Conservation (phyloP, 1,140 invertebrate genomes). For the Theocolax elegans region DNA sequence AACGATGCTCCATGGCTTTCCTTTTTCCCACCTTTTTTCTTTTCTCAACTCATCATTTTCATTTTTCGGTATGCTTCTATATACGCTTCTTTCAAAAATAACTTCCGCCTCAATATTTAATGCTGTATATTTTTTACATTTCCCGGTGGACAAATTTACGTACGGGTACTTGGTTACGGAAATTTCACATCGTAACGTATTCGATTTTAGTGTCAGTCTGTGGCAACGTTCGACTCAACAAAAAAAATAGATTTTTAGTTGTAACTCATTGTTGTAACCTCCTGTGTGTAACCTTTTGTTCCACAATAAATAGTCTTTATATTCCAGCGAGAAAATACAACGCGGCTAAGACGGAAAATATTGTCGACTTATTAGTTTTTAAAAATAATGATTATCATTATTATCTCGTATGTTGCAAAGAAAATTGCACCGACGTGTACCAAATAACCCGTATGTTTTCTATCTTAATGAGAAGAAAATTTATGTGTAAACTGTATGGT, state of each 20-base stretch:
- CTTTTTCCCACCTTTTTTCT: not conserved
- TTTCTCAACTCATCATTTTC: not conserved
- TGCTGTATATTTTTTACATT: not conserved
- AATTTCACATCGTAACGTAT: conserved; percentile 3
- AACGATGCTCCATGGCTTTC: not conserved
- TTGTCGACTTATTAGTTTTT: not conserved
- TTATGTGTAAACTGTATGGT: no score
- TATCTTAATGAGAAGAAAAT: no score
- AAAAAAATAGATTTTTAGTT: not conserved
- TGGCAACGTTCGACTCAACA: no score
- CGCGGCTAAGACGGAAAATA: not conserved
- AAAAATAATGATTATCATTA: no score
- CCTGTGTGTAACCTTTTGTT: not conserved
- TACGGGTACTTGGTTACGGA: not conserved
- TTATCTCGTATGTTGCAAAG: no score
- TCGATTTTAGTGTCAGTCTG: not conserved
- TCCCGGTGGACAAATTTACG: not conserved
- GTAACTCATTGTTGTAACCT: conserved; percentile 12
- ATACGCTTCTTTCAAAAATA: no score
- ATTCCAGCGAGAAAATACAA: not conserved
- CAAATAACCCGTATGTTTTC: no score
- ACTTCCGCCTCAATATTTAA: no score
- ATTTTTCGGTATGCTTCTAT: not conserved
- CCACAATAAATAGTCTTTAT: conserved; percentile 4
- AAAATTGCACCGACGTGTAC: no score